Conservation (phyloP, 2,888 invertebrate genomes). For the Lasioglossum oenotherae region DNA sequence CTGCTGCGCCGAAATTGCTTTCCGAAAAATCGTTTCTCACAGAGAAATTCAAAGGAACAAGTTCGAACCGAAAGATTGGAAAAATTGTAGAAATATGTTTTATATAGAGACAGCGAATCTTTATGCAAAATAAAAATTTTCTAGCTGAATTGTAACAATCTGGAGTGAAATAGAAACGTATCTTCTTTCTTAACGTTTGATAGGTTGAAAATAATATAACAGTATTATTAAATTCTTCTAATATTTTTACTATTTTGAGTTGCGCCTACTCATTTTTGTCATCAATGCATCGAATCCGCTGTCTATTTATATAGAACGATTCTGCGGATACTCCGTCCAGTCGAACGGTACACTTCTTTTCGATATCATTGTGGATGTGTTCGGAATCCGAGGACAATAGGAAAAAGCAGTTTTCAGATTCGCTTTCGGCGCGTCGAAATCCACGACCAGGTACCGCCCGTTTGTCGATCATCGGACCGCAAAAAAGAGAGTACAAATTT, state of each 20-base stretch:
- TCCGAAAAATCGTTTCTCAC: not conserved
- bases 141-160: too few species aligned
- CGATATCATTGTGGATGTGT: not conserved
- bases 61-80: not conserved
- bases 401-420: not conserved
- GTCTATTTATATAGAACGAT: not conserved
- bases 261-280: too few species aligned
- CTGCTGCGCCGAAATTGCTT: not conserved
- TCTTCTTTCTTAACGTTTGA: too few species aligned
- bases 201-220: too few species aligned
- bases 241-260: too few species aligned
- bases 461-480: not conserved
- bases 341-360: not conserved
- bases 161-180: too few species aligned
- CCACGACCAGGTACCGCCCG: not conserved
- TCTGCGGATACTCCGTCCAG: not conserved
- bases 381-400: not conserved
- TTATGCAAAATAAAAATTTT: too few species aligned
- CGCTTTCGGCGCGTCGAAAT: not conserved
- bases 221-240: too few species aligned
- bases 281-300: too few species aligned
- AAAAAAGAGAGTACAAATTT: not conserved
- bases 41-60: not conserved
- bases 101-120: too few species aligned
- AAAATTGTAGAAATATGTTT: slow-evolving; percentile 34